Evolutionary conservation across 2,797 vertebrate species (phyloP).

Genomic region (Takifugu rubripes): DNA sequence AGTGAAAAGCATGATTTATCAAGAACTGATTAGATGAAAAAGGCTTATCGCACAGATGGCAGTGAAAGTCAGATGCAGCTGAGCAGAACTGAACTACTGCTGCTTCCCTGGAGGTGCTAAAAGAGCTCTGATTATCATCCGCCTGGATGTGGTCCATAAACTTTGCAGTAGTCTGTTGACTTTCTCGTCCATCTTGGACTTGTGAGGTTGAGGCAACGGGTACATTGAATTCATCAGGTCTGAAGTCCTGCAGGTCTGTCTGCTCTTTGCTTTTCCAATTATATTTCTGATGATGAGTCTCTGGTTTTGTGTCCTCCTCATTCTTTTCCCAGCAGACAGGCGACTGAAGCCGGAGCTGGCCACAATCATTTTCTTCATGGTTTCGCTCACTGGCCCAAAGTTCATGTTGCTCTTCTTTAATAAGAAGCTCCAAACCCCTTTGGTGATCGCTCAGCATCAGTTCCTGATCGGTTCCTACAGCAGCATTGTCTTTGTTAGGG

Average conservation of each 20-base stretch:
- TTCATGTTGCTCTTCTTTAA: constrained; percentile 54
- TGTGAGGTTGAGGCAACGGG: constrained; percentile 12
- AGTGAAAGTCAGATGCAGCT: constrained; percentile 8
- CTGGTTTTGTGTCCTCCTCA: constrained; percentile 17
- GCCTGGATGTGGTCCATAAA: constrained; percentile 8
- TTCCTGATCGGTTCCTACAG: constrained; percentile 11
- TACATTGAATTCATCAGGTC: constrained; percentile 1
- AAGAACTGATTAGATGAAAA: constrained; percentile 46
- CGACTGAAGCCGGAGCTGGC: constrained; percentile 4
- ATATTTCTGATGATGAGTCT: constrained; percentile 12
- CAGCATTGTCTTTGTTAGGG: constrained; percentile 30
- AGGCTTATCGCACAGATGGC: constrained; percentile 39
- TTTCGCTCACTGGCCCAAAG: constrained; percentile 26
- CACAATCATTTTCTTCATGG: background rate
- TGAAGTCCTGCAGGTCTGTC: constrained; percentile 12
- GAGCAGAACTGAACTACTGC: constrained; percentile 2
- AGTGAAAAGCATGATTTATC: constrained; percentile 44
- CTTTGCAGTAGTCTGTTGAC: constrained; percentile 7
- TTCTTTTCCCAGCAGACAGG: constrained; percentile 22
- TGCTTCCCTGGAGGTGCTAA: background rate
- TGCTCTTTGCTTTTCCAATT: constrained; percentile 14
- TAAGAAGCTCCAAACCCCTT: constrained; percentile 13
- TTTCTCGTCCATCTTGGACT: background rate
- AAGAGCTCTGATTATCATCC: constrained; percentile 6
- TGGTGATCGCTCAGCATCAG: background rate